Evolutionary conservation across 2,113 vertebrate species (phyloP), one percentile per base, ranked within the genome.

Genomic region (Petromus typicus): DNA sequence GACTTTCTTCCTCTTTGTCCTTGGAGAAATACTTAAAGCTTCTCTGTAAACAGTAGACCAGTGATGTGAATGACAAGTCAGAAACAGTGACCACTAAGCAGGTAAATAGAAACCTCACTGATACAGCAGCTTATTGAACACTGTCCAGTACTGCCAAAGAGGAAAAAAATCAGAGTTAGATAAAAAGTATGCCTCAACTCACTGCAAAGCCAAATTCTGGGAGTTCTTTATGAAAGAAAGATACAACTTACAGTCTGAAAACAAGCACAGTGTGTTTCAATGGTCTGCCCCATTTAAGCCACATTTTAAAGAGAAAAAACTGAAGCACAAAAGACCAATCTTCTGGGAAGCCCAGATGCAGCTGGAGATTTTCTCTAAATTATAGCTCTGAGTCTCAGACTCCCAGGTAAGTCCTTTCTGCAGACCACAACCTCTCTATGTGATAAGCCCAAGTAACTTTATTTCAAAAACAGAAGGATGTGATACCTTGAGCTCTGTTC

Each of bases 401-500:
- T 88, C 43, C 9, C 56, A 84, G 43, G 37, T 92, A 91, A 95
- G 76, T 43, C 43, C 40, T 94, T 88, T 90, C 63, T 89, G 34
- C 61, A 96, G 82, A 96, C 79, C 85, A 57, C 83, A 66, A 91
- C 71, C 91, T 96, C 91, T 97, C 66, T 37, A 84, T 66, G 66
- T 80, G 91, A 57, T 93, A n/a, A 94, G 59, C 84, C 59, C 61
- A 45, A 92, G 79, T 84, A 67, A 23, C 82, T 90, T 78, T 54
- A 32, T 56, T 96, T 25, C 71, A 71, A 93, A 90, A 84, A 83
- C 27, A 90, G 87, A 96, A 93, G 54, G 27, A 82, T 61, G 87
- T 98, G 89, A 75, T 98, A 99, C 99, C 99, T 99, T 99, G 93
- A 99, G 96, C 89, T 99, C 99, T 12, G 99, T 99, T 97, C 99